Percentiles rank a stretch among this genome's conserved stretches.
phyloP scores from a whole-genome alignment of 2,888 invertebrate species.

The Drosophila buzzatii region DNA sequence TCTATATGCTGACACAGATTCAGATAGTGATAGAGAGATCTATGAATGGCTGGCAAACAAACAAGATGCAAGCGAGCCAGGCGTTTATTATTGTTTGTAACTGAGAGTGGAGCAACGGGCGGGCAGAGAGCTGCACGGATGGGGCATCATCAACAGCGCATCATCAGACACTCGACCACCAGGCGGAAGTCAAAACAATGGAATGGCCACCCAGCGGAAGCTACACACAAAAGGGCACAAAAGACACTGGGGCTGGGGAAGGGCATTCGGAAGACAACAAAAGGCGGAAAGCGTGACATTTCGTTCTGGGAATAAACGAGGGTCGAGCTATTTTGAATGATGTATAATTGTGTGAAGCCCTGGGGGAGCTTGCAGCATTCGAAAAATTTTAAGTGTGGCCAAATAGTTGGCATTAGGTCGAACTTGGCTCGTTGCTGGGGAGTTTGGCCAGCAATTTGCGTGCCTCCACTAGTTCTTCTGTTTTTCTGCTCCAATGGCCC shows the following conservation, averaged over 20 bases:
- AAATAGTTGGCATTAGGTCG: constrained; percentile 47
- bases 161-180: constrained; percentile 50
- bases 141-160: constrained; percentile 47
- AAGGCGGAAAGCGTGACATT: constrained; percentile 47
- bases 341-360: constrained; percentile 57
- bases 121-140: constrained; percentile 19
- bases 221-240: constrained; percentile 20
- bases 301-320: constrained; percentile 31
- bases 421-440: constrained; percentile 18
- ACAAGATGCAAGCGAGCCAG: constrained; percentile 55
- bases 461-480: background rate
- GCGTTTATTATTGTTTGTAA: constrained; percentile 75
- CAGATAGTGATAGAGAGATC: constrained; percentile 54
- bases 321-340: constrained; percentile 53
- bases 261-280: constrained; percentile 34
- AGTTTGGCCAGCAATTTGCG: constrained; percentile 20
- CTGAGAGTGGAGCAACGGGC: constrained; percentile 46
- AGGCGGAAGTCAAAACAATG: constrained; percentile 74
- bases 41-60: constrained; percentile 46
- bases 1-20: constrained; percentile 63
- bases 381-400: constrained; percentile 55
- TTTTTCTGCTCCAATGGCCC: constrained; percentile 18
- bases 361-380: constrained; percentile 26
- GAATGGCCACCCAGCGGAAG: constrained; percentile 51
- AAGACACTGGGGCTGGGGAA: background rate